phyloP scores from a whole-genome alignment of 2,888 invertebrate species.

The Sisyra nigra region DNA sequence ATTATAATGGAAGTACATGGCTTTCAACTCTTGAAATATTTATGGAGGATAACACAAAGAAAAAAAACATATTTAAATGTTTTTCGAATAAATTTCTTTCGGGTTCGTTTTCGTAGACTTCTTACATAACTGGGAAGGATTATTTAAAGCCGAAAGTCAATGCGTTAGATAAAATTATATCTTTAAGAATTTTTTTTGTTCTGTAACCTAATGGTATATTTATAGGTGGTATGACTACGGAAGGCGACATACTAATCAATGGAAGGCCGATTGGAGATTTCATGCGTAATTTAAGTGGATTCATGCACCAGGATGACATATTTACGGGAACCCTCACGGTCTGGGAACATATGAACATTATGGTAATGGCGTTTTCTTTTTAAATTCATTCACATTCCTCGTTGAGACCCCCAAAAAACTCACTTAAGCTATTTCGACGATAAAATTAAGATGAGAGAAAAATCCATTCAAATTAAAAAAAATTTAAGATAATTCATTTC shows the following conservation, averaged over 20 bases:
- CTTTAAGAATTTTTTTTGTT: too few relatives aligned
- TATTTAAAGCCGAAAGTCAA: too few relatives aligned
- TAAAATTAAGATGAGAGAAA: too few relatives aligned
- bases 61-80: not conserved
- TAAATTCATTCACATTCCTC: too few relatives aligned
- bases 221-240: slow-evolving; percentile 48
- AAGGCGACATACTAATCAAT: slow-evolving; percentile 70
- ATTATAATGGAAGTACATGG: too few relatives aligned
- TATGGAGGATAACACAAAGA: not conserved
- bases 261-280: slow-evolving; percentile 53
- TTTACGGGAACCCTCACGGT: slow-evolving; percentile 77
- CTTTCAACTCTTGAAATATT: too few relatives aligned
- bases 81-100: not conserved
- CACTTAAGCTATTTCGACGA: too few relatives aligned
- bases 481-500: too few relatives aligned
- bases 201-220: slow-evolving; percentile 2
- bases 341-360: slow-evolving; percentile 71
- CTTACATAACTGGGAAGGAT: too few relatives aligned
- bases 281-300: slow-evolving; percentile 71
- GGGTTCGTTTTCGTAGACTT: not conserved
- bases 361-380: slow-evolving; percentile 37
- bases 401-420: too few relatives aligned
- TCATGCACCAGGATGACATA: slow-evolving; percentile 83
- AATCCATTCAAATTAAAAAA: too few relatives aligned
- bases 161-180: too few relatives aligned